phyloP scores from a whole-genome alignment of 2,113 vertebrate species.

The Syngnathoides biaculeatus region DNA sequence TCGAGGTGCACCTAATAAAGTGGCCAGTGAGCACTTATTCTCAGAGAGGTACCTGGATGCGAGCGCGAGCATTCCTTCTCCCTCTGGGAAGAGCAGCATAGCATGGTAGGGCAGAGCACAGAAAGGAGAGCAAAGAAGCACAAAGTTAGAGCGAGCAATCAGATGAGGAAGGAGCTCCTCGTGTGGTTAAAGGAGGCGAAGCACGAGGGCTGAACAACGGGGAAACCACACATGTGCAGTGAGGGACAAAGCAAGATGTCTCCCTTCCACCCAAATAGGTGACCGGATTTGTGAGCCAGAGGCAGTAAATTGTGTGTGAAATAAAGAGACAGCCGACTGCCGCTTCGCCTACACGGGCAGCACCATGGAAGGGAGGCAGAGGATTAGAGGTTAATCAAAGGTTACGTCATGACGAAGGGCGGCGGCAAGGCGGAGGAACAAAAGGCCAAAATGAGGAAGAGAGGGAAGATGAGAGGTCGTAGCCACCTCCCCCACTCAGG shows the following conservation, averaged over 20 bases:
- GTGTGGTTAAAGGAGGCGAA: conserved; percentile 35
- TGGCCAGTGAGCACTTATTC: neutral
- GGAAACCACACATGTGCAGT: conserved; percentile 29
- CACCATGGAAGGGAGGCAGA: conserved; percentile 27
- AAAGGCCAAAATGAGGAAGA: conserved; percentile 49
- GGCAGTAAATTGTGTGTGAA: conserved; percentile 33
- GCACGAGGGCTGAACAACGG: conserved; percentile 27
- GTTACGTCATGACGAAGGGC: conserved; percentile 51
- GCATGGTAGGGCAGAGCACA: conserved; percentile 74
- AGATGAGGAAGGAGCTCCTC: conserved; percentile 49
- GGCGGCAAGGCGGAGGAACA: conserved; percentile 46
- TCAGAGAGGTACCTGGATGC: conserved; percentile 89
- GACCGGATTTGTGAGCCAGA: conserved; percentile 28
- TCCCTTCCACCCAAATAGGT: conserved; percentile 21
- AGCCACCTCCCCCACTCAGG: conserved; percentile 75
- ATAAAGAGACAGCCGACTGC: conserved; percentile 46
- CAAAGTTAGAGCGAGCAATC: conserved; percentile 75
- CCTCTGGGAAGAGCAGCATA: conserved; percentile 94
- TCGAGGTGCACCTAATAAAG: neutral
- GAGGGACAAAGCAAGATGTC: conserved; percentile 35
- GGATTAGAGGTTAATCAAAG: conserved; percentile 62
- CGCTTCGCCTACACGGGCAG: conserved; percentile 21
- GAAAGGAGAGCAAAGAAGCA: conserved; percentile 82
- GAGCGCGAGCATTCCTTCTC: conserved; percentile 97
- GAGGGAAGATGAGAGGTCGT: conserved; percentile 44